A percentile compares a stretch with the other conserved stretches of the same genome.
Evolutionary conservation across 2,888 invertebrate genomes (phyloP).

Genomic region (Pseudanteris insignis): DNA sequence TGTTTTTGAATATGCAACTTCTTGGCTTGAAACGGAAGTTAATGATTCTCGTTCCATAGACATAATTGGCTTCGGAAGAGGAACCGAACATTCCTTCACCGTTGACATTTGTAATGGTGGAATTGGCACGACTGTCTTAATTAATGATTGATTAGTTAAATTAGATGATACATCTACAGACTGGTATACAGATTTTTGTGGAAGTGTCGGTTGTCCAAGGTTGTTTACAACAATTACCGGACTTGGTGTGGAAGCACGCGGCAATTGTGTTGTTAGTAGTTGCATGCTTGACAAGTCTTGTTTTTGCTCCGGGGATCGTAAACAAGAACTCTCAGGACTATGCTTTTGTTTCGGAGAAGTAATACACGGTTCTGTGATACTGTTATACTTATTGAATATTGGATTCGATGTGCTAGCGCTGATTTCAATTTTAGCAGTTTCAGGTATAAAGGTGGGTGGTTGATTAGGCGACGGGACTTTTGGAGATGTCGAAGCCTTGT

Average conservation of each 20-base stretch:
- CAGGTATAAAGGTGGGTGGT: slow-evolving; percentile 64
- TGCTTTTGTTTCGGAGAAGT: slow-evolving; percentile 51
- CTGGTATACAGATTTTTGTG: slow-evolving; percentile 56
- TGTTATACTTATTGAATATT: slow-evolving; percentile 46
- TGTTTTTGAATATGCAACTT: slow-evolving; percentile 9
- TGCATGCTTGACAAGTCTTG: slow-evolving; percentile 69
- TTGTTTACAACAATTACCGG: slow-evolving; percentile 65
- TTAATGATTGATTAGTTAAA: slow-evolving; percentile 51
- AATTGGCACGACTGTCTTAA: slow-evolving; percentile 57
- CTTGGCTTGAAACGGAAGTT: slow-evolving; percentile 15
- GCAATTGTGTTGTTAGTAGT: slow-evolving; percentile 75
- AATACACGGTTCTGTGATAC: slow-evolving; percentile 48
- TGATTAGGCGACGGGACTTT: slow-evolving; percentile 65
- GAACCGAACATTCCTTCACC: slow-evolving; percentile 48
- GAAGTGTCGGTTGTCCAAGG: slow-evolving; percentile 54
- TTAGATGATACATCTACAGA: slow-evolving; percentile 46
- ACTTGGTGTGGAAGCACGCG: slow-evolving; percentile 67
- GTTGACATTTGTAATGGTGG: slow-evolving; percentile 48
- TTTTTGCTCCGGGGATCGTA: slow-evolving; percentile 54
- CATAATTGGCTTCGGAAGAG: slow-evolving; percentile 11
- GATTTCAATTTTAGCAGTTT: slow-evolving; percentile 63
- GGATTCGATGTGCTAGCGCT: slow-evolving; percentile 56
- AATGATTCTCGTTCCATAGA: background rate
- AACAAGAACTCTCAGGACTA: slow-evolving; percentile 38
- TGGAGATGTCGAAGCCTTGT: slow-evolving; percentile 63